Percentiles rank a stretch among this genome's conserved stretches.
Conservation (phyloP, 2,113 vertebrate species). For the Nannospalax galili region DNA sequence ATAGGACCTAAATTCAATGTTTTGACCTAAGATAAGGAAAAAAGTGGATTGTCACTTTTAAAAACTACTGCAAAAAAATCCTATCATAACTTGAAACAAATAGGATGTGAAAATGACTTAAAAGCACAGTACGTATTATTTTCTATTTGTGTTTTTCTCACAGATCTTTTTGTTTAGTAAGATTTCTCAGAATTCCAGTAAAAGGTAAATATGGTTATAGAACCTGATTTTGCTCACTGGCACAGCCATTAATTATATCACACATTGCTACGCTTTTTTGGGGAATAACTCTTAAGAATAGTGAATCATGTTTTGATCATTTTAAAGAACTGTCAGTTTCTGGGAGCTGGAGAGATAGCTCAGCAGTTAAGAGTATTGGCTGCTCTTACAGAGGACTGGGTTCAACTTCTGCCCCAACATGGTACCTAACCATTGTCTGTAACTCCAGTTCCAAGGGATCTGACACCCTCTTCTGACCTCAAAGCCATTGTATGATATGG, state of each 20-base stretch:
- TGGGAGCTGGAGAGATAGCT: too few relatives aligned
- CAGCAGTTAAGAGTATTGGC: too few relatives aligned
- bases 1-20: not conserved
- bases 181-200: conserved; percentile 32
- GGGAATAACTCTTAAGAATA: not conserved
- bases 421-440: too few relatives aligned
- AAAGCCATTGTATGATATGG: too few relatives aligned
- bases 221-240: not conserved
- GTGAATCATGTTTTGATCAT: conserved; percentile 32
- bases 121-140: conserved; percentile 7
- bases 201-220: not conserved
- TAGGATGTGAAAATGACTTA: not conserved
- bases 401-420: too few relatives aligned
- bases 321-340: not conserved
- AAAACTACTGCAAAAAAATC: not conserved
- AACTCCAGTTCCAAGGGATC: too few relatives aligned
- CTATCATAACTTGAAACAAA: not conserved
- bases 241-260: conserved; percentile 11
- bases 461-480: too few relatives aligned
- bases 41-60: not conserved
- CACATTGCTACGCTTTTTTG: not conserved
- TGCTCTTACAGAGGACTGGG: too few relatives aligned
- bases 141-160: not conserved
- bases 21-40: not conserved
- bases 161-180: not conserved